Percentiles rank a stretch among this genome's conserved stretches.
phyloP scores from a whole-genome alignment of 1,140 invertebrate species.

The Brachionus calyciflorus region DNA sequence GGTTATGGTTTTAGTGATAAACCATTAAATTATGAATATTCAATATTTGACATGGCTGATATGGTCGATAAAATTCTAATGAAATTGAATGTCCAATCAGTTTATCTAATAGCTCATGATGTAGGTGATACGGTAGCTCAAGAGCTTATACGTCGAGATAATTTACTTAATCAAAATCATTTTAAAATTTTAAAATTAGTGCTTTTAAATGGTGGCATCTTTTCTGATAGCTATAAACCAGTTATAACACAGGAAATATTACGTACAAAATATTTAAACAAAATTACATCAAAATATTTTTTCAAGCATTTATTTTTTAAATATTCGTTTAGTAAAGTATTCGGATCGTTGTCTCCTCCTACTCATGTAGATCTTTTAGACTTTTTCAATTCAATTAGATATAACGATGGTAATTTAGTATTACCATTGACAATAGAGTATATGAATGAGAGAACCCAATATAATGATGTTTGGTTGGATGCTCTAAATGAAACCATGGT shows the following conservation, averaged over 20 bases:
- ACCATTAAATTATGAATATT: slow-evolving; percentile 56
- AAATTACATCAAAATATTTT: not conserved
- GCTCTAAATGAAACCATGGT: slow-evolving; percentile 51
- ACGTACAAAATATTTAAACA: not conserved
- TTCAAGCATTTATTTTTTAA: slow-evolving; percentile 20
- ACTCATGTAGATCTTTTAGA: slow-evolving; percentile 52
- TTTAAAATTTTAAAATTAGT: slow-evolving; percentile 50
- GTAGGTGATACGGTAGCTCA: slow-evolving; percentile 60
- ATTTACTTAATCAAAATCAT: not conserved
- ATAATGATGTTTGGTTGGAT: slow-evolving; percentile 49
- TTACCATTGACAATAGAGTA: slow-evolving; percentile 48
- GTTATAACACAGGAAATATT: slow-evolving; percentile 11
- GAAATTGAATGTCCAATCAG: slow-evolving; percentile 49
- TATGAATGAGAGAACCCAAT: slow-evolving; percentile 48
- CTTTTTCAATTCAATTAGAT: slow-evolving; percentile 51
- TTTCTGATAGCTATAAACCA: slow-evolving; percentile 53
- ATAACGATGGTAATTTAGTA: slow-evolving; percentile 52
- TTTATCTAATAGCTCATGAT: slow-evolving; percentile 59
- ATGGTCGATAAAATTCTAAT: slow-evolving; percentile 51
- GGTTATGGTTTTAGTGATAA: slow-evolving; percentile 60
- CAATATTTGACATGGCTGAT: slow-evolving; percentile 57
- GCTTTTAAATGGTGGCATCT: slow-evolving; percentile 58
- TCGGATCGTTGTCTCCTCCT: slow-evolving; percentile 53
- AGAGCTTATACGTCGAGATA: slow-evolving; percentile 55
- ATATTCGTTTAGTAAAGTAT: slow-evolving; percentile 49